A percentile compares a stretch with the other conserved stretches of the same genome.
phyloP scores from a whole-genome alignment of 2,888 invertebrate genomes.

The Cephus runcator region DNA sequence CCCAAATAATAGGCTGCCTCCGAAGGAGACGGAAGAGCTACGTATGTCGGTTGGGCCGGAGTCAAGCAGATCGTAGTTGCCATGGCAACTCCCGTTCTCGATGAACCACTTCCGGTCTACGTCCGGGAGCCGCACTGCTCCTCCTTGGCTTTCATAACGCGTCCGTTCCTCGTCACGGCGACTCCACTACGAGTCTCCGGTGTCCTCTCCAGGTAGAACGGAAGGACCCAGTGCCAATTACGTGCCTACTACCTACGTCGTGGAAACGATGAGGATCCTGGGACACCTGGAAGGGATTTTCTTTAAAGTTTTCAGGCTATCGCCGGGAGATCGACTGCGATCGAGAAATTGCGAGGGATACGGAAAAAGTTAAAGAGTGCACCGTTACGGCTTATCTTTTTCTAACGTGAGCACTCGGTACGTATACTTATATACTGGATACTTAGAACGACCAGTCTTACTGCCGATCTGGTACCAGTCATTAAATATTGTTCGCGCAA shows the following conservation, averaged over 20 bases:
- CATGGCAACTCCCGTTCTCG: conserved; percentile 51
- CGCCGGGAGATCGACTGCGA: neutral
- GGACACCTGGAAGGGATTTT: neutral
- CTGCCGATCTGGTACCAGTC: neutral
- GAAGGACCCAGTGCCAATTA: neutral
- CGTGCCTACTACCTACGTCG: neutral
- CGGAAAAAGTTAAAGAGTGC: neutral
- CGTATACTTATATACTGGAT: neutral
- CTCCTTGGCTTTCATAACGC: conserved; percentile 11
- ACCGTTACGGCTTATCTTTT: neutral
- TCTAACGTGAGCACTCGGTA: neutral
- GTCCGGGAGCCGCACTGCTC: conserved; percentile 13
- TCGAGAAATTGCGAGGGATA: neutral
- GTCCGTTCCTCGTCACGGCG: neutral
- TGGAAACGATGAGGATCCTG: neutral
- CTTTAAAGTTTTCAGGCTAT: neutral
- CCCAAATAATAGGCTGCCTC: conserved; percentile 49
- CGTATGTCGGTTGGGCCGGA: conserved; percentile 41
- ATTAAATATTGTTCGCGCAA: neutral
- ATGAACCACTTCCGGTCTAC: conserved; percentile 47
- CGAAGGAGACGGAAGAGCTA: conserved; percentile 48
- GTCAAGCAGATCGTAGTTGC: conserved; percentile 51
- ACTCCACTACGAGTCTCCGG: neutral
- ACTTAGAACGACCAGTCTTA: neutral
- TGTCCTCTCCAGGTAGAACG: conserved; percentile 1